Evolutionary conservation across 2,888 invertebrate genomes (phyloP), one percentile per base, ranked within the genome.

Genomic region (Rhimphoctona megacephalus): DNA sequence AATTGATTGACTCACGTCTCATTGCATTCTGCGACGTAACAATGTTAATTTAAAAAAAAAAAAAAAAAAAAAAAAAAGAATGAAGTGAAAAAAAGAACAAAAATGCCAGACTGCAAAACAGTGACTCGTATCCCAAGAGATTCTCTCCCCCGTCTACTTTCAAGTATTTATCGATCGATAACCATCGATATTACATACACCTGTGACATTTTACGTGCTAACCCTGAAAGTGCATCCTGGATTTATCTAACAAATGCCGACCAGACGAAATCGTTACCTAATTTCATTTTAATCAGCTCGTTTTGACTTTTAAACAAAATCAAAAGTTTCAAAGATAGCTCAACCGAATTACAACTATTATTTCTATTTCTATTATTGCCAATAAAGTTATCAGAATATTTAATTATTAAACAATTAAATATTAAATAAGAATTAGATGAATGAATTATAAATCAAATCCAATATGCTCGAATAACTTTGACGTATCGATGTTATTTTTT

Each of bases 91-190:
- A 9, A 39, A 39, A 8, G 1, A 39, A 39, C 3, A 39, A 39
- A 6, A 7, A 8, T 9, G 39, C 39, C 39, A 39, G 30, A 33
- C 30, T 64, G 30, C 11, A n/a, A 33, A 30, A 14, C 25, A 33
- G 33, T 33, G 11, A 30, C 25, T 64, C 30, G 0, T 25, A 5
- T 9, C 11, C 17, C 25, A 11, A 30, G 30, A 64, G 22, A 17
- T 64, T 9, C 11, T 25, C 30, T 33, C 14, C 61, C 22, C 33
- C 33, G 5, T n/a, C 39, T 6, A 25, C 11, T 25, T 4, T 9
- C 57, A 7, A 25, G 43, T 43, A 43, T 14, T 43, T 43, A 39
- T 67, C 69, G 69, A 69, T 46, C 39, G 69, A 69, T 25, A 69
- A 14, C 43, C 17, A 43, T 43, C 69, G 25, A 14, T 17, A 43